These are phyloP conservation scores for Rhinogobius similis DNA, from an alignment of 2,113 vertebrate species.

Conservation along the genomic window DNA sequence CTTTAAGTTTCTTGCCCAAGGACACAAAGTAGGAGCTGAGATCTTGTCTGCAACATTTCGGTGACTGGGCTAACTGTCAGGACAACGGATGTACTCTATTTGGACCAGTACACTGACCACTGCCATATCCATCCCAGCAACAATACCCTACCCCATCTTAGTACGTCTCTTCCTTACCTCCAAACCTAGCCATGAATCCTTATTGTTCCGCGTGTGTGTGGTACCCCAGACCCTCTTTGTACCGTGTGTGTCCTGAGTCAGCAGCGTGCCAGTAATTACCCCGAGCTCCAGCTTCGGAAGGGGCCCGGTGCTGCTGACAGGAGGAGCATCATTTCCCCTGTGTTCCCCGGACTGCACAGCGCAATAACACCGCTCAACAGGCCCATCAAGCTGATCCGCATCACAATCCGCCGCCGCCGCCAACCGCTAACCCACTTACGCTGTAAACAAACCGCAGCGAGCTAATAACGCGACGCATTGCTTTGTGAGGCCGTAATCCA, in stretches of 20 bases:
- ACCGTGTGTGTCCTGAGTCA: conserved; percentile 66
- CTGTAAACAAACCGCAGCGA: conserved; percentile 63
- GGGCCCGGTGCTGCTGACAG: conserved; percentile 53
- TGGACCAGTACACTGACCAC: no score
- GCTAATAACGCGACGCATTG: conserved; percentile 69
- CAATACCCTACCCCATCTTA: not conserved
- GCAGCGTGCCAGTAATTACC: conserved; percentile 69
- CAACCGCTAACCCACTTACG: conserved; percentile 75
- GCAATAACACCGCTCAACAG: conserved; percentile 78
- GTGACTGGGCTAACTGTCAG: no score
- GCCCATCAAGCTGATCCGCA: conserved; percentile 75
- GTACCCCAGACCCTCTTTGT: conserved; percentile 17
- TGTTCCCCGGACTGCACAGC: conserved; percentile 64
- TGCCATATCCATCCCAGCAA: no score
- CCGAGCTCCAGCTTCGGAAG: conserved; percentile 49
- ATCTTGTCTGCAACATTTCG: no score
- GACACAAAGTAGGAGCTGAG: no score
- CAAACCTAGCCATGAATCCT: not conserved
- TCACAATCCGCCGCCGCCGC: conserved; percentile 62
- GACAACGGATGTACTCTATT: no score
- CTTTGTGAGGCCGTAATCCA: conserved; percentile 66
- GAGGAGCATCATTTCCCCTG: conserved; percentile 61
- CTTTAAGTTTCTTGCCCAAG: no score
- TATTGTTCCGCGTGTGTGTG: not conserved
- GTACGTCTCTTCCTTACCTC: not conserved